A percentile compares a stretch with the other conserved stretches of the same genome.
Conservation (phyloP, 1,140 invertebrate species). For the Cheumatopsyche charites region DNA sequence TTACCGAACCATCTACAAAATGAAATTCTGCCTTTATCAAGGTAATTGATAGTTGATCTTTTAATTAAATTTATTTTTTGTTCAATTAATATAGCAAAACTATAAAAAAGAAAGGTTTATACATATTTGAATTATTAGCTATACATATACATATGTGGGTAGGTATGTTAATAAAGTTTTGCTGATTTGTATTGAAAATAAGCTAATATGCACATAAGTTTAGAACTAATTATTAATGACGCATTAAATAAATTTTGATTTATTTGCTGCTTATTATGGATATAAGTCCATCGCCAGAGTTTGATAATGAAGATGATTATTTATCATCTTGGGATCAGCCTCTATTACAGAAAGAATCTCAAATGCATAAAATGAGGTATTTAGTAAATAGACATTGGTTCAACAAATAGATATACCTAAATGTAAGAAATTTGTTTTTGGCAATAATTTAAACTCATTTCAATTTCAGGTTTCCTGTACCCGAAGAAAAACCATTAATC, state of each 20-base stretch:
- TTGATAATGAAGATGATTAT: slow-evolving; percentile 50
- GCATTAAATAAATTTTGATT: not conserved
- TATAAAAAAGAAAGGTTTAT: not conserved
- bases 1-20: slow-evolving; percentile 60
- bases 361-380: slow-evolving; percentile 51
- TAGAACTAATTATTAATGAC: too few relatives aligned
- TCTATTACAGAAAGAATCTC: slow-evolving; percentile 51
- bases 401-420: not conserved
- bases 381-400: not conserved
- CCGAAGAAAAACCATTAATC: slow-evolving; percentile 33
- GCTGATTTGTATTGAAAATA: too few relatives aligned
- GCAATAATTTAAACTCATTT: slow-evolving; percentile 8
- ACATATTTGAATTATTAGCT: too few relatives aligned
- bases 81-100: slow-evolving; percentile 20
- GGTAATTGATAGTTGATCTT: slow-evolving; percentile 53
- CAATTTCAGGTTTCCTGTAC: slow-evolving; percentile 35
- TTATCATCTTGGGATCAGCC: slow-evolving; percentile 54
- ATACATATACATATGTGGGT: too few relatives aligned
- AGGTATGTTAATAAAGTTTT: too few relatives aligned
- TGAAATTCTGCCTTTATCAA: slow-evolving; percentile 60
- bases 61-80: slow-evolving; percentile 33
- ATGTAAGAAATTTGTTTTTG: not conserved
- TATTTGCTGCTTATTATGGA: slow-evolving; percentile 38
- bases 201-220: too few relatives aligned
- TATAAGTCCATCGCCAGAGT: slow-evolving; percentile 59